Evolutionary conservation across 2,113 vertebrate genomes (phyloP), one percentile per base, ranked within the genome.

Genomic region (Haplotaxodon microlepis): DNA sequence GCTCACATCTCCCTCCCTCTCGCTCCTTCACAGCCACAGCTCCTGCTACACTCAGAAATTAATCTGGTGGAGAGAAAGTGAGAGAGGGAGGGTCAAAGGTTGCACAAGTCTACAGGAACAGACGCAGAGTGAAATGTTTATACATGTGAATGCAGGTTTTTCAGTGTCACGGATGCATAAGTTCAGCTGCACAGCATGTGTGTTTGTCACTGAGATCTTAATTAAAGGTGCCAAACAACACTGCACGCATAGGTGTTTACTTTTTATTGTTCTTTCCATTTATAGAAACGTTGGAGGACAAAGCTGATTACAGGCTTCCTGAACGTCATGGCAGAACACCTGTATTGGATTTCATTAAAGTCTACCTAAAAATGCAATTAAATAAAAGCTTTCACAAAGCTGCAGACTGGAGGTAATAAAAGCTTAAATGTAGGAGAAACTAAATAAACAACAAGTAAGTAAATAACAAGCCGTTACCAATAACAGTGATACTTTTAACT

Each of bases 21-120:
- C 71, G 38, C 11, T 53, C 84, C 86, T 78, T 89, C 82, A 84
- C 88, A 90, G 85, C 45, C 89, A 83, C 86, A 86, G 40, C 21
- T 76, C 86, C 81, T 83, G 24, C 71, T 86, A 81, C 91, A 81
- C 83, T 86, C 36, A 34, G 47, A 92, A 86, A 85, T 87, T 24
- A 85, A 88, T 86, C 89, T 86, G 21, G 47, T 40, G n/a, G 31
- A 78, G 53, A 50, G 27, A 51, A 21, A 8, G n/a, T 40, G 29
- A 56, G 8, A 50, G 19, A 56, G 29, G 54, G 12, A 29, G 10
- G 61, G 82, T 31, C 24, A 56, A 69, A 59, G 24, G 81, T 56
- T 61, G 81, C 78, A 76, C 36, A 56, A 47, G 69, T 71, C 63
- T 81, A 36, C 63, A 66, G 31, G 38, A 90, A 84, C 29, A 79